phyloP scores from a whole-genome alignment of 1,140 invertebrate genomes.

The Magallana ariakensis region DNA sequence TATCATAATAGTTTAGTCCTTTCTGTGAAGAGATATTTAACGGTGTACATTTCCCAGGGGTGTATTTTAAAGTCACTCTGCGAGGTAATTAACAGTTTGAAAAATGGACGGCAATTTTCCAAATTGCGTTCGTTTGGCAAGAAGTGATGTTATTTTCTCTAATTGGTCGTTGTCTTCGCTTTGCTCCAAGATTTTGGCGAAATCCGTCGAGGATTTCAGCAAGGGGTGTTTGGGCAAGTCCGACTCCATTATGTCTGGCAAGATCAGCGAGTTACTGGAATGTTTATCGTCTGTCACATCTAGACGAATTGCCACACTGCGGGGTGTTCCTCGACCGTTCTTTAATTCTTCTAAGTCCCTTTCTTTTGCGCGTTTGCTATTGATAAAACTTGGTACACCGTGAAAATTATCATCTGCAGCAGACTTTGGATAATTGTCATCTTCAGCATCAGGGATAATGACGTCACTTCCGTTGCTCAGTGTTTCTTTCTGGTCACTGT shows the following conservation, averaged over 20 bases:
- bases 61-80: not conserved
- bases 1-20: too few relatives aligned
- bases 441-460: not conserved
- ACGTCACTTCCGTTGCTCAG: not conserved
- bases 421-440: not conserved
- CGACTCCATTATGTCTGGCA: constrained; percentile 9
- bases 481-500: not conserved
- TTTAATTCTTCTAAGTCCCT: not conserved
- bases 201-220: not conserved
- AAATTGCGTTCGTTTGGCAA: constrained; percentile 3
- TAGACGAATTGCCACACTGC: not conserved
- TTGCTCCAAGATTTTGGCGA: not conserved
- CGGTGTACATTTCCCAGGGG: not conserved
- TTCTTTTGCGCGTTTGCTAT: not conserved
- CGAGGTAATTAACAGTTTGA: constrained; percentile 20
- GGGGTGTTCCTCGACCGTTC: not conserved
- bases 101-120: constrained; percentile 35
- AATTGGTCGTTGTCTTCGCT: constrained; percentile 25
- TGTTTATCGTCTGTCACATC: not conserved
- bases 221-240: not conserved
- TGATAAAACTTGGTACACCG: not conserved
- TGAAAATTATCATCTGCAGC: not conserved
- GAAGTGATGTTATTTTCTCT: constrained; percentile 1
- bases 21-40: not conserved
- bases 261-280: not conserved